Conservation (phyloP, 2,113 vertebrate species). For the Eleginops maclovinus region DNA sequence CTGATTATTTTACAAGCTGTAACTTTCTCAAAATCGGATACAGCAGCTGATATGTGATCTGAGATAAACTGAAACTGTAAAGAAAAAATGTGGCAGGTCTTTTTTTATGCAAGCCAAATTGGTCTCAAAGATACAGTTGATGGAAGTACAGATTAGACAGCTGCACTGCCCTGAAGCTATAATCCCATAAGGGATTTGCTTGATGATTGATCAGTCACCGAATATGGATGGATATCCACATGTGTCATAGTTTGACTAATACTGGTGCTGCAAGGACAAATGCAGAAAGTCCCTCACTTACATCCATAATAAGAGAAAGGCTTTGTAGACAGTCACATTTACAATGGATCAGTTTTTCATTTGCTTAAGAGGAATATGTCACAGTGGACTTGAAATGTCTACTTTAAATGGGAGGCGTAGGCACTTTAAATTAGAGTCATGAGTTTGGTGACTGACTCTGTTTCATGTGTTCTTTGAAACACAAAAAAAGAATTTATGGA, state of each 20-base stretch:
- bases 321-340: slow-evolving; percentile 6
- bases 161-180: not conserved
- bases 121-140: not conserved
- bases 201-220: slow-evolving; percentile 8
- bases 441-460: slow-evolving; percentile 16
- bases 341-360: not conserved
- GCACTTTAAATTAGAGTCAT: slow-evolving; percentile 50
- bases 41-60: slow-evolving; percentile 18
- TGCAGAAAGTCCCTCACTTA: slow-evolving; percentile 8
- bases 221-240: not conserved
- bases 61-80: not conserved
- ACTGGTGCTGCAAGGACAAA: not conserved
- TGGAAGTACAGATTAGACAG: slow-evolving; percentile 1
- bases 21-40: slow-evolving; percentile 5
- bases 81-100: not conserved
- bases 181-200: not conserved
- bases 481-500: too few relatives aligned
- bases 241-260: not conserved
- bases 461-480: not conserved
- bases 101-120: slow-evolving; percentile 12
- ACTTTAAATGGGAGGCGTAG: not conserved
- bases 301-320: not conserved
- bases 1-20: slow-evolving; percentile 29
- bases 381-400: slow-evolving; percentile 3
- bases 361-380: slow-evolving; percentile 16